Percentiles rank a stretch among this genome's conserved stretches.
phyloP scores from a whole-genome alignment of 1,140 invertebrate species.

The Sinonovacula constricta region DNA sequence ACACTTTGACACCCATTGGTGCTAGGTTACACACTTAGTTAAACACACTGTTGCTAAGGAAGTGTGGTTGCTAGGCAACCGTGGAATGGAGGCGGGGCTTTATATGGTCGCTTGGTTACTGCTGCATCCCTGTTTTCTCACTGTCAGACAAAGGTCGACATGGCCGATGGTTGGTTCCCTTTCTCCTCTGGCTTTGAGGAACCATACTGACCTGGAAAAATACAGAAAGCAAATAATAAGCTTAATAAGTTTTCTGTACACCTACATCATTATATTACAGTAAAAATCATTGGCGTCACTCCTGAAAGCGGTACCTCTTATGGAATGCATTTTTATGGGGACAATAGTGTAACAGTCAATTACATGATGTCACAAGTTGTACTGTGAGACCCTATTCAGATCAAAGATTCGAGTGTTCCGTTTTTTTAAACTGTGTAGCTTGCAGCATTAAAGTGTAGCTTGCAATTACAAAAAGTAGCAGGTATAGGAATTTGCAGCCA shows the following conservation, averaged over 20 bases:
- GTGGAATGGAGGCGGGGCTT: neutral
- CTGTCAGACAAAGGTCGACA: conserved; percentile 54
- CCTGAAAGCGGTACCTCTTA: neutral
- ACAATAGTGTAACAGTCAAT: too few relatives aligned
- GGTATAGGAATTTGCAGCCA: too few relatives aligned
- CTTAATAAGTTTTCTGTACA: neutral
- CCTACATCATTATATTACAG: neutral
- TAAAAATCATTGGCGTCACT: neutral
- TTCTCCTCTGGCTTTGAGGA: conserved; percentile 38
- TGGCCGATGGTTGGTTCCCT: conserved; percentile 48
- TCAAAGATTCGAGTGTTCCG: too few relatives aligned
- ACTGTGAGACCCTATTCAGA: too few relatives aligned
- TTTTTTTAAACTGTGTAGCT: too few relatives aligned
- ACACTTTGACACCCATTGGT: too few relatives aligned
- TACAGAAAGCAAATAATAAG: neutral
- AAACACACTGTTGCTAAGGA: neutral
- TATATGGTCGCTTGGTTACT: neutral
- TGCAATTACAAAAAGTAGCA: too few relatives aligned
- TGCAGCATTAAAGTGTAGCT: too few relatives aligned
- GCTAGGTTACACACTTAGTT: too few relatives aligned
- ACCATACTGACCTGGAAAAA: conserved; percentile 46
- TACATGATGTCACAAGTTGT: neutral
- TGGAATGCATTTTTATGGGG: too few relatives aligned
- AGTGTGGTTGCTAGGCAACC: neutral
- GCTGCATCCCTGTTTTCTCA: conserved; percentile 39